Evolutionary conservation across 1,140 invertebrate genomes (phyloP).

Genomic region (Pseudomyrmex cubaensis): DNA sequence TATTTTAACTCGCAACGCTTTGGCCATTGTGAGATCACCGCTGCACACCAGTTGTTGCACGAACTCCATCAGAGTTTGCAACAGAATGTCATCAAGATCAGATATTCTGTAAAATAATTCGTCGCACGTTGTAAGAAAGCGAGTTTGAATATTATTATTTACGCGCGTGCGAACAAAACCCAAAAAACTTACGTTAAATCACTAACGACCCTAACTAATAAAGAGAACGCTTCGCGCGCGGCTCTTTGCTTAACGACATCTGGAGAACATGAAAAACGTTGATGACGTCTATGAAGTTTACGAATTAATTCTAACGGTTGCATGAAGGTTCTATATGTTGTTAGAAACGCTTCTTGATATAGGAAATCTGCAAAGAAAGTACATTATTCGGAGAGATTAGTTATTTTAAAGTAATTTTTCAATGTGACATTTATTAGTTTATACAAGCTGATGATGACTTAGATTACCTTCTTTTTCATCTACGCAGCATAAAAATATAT

Average conservation of each 20-base stretch:
- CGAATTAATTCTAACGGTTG: slow-evolving; percentile 94
- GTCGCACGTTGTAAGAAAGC: not conserved
- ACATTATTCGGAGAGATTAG: not conserved
- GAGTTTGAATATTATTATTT: not conserved
- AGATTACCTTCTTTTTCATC: slow-evolving; percentile 86
- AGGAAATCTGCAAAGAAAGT: slow-evolving; percentile 90
- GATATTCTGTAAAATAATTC: slow-evolving; percentile 88
- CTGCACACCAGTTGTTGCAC: slow-evolving; percentile 95
- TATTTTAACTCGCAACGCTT: slow-evolving; percentile 94
- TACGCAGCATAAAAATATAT: slow-evolving; percentile 75
- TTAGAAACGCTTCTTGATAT: slow-evolving; percentile 98
- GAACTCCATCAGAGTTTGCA: slow-evolving; percentile 94
- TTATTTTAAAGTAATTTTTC: not conserved
- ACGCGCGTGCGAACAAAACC: not conserved
- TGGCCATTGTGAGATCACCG: slow-evolving; percentile 94
- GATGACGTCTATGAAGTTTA: slow-evolving; percentile 94
- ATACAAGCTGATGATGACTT: slow-evolving; percentile 53
- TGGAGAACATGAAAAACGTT: slow-evolving; percentile 92
- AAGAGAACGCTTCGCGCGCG: slow-evolving; percentile 93
- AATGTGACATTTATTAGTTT: too few species aligned
- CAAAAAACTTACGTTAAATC: slow-evolving; percentile 93
- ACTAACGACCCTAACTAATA: slow-evolving; percentile 96
- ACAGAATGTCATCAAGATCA: slow-evolving; percentile 91
- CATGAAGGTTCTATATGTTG: slow-evolving; percentile 98
- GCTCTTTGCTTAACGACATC: slow-evolving; percentile 91